Conservation (phyloP, 23 tunicate species). For the Botrylloides violaceus region DNA sequence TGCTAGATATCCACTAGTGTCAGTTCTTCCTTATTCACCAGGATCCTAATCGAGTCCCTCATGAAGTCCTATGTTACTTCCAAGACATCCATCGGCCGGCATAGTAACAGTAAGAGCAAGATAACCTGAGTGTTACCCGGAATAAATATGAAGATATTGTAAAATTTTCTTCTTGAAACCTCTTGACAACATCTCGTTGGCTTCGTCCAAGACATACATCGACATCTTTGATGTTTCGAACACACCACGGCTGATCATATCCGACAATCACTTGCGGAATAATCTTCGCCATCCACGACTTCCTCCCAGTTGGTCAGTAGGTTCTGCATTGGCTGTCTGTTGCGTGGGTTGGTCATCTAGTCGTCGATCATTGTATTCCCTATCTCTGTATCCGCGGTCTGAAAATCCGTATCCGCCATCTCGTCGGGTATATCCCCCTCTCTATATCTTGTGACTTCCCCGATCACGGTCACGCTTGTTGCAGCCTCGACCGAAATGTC, state of each 20-base stretch:
- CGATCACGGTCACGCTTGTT: no score
- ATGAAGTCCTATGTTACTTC: conserved; percentile 88
- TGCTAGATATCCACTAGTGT: conserved; percentile 96
- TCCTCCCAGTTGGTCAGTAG: no score
- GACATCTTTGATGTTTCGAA: conserved; percentile 28
- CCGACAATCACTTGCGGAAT: conserved; percentile 84
- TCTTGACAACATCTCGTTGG: conserved; percentile 95
- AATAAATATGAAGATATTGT: conserved; percentile 83
- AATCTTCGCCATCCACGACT: conserved; percentile 7
- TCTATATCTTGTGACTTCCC: no score
- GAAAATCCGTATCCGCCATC: no score
- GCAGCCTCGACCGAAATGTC: no score
- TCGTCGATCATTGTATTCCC: no score
- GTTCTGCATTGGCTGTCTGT: no score
- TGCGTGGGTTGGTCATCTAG: no score
- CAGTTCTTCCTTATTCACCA: conserved; percentile 90
- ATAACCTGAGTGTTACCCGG: conserved; percentile 74
- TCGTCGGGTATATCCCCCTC: no score
- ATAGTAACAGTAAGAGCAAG: conserved; percentile 91
- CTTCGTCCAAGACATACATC: conserved; percentile 96
- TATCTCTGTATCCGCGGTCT: no score
- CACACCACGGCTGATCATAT: conserved; percentile 70
- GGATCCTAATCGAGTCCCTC: conserved; percentile 78
- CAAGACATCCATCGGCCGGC: conserved; percentile 87
- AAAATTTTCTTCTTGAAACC: conserved; percentile 96